phyloP scores from a whole-genome alignment of 2,113 vertebrate species.

The Montifringilla adamsi region DNA sequence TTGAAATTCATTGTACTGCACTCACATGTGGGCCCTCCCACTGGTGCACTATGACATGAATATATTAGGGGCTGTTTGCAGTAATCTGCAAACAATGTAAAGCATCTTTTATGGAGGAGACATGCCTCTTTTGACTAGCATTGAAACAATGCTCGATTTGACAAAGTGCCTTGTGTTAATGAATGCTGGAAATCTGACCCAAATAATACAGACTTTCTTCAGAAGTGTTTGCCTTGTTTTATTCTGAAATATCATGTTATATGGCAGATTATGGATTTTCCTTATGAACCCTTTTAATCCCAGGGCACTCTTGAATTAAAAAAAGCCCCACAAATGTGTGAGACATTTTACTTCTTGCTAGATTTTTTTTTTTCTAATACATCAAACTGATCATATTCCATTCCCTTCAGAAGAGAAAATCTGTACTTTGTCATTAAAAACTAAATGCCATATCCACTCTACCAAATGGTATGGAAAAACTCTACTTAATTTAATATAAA shows the following conservation, averaged over 20 bases:
- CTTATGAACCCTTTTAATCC: background rate
- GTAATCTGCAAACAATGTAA: background rate
- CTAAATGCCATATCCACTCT: background rate
- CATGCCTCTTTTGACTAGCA: background rate
- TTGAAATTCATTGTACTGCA: background rate
- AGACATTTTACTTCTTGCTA: background rate
- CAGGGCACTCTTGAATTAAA: background rate
- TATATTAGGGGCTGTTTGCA: background rate
- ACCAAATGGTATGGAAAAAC: background rate
- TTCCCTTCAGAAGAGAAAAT: background rate
- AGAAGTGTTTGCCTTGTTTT: background rate
- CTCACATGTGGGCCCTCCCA: background rate
- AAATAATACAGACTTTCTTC: background rate
- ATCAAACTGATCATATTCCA: background rate
- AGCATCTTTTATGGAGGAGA: background rate
- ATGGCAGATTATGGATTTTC: background rate
- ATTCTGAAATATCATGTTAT: background rate
- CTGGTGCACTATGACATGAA: background rate
- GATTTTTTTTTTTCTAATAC: background rate
- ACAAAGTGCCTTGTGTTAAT: background rate
- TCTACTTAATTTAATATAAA: background rate
- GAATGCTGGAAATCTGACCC: background rate
- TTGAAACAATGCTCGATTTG: background rate
- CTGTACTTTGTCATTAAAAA: background rate
- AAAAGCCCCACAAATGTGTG: background rate